Base-by-base conservation (phyloP, 2,797 vertebrate species). In the Microhierax caerulescens region DNA sequence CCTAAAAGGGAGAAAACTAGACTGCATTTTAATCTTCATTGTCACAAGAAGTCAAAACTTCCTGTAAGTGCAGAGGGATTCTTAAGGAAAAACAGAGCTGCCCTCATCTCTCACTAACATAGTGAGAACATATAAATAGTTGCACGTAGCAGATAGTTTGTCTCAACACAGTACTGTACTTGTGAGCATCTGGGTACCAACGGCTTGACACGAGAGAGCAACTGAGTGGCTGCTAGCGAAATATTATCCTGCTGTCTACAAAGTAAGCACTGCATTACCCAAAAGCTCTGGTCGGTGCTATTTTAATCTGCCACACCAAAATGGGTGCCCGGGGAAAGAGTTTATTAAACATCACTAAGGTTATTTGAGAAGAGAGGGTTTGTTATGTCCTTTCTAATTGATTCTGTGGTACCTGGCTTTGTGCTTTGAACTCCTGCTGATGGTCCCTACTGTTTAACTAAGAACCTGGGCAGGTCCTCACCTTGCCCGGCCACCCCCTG, bases 11-110 rank as follows among this genome's bases (percentile, higher is more conserved):
- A 96, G 83, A 95, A 90, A 90, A 63, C 28, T 50, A 93, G 60
- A 50, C 64, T 96, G 72, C 39, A 25, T 90, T 96, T 95, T 95
- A 88, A 82, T 88, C 79, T 53, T 89, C 5, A 53, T 95, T 97
- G 95, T 69, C 74, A 75, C 15, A 11, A 85, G 90, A 73, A 94
- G 75, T 86, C 82, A 94, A 97, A 97, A 84, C 84, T 81, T 67
- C 85, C 76, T 89, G 85, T 81, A 87, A 96, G 88, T 81, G 84
- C 91, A 88, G 60, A 78, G 45, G 85, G 69, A 90, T 95, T 97
- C 97, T 97, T 90, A 97, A 94, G 80, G 82, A 61, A 93, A 95
- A 94, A 39, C 39, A 91, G 74, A 95, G 69, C 76, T 53, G 53
- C 57, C 94, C 85, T 97, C 50, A n/a, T 72, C 90, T 88, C 83